Percentiles rank a stretch among this genome's conserved stretches.
Evolutionary conservation across 2,797 vertebrate genomes (phyloP).

Genomic region (Toxotes lorentzi): DNA sequence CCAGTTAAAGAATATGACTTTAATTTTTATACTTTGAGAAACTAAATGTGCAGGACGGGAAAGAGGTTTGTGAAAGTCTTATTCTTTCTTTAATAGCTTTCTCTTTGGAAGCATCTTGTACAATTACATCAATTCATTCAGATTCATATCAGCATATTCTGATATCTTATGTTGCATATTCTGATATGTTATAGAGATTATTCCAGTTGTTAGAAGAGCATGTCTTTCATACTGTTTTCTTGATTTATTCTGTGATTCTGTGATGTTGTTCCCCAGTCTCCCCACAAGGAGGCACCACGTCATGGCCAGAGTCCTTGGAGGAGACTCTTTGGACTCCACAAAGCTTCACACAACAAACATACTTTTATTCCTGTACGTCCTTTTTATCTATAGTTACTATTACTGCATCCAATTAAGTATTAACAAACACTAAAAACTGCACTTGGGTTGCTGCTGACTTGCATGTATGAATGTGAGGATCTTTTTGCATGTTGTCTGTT

Average conservation of each 20-base stretch:
- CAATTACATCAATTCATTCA: background rate
- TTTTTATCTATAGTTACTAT: background rate
- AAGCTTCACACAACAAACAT: conserved; percentile 75
- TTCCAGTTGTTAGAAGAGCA: background rate
- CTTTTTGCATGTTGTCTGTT: conserved; percentile 41
- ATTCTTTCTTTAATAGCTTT: background rate
- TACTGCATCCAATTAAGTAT: conserved; percentile 10
- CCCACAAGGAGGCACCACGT: conserved; percentile 75
- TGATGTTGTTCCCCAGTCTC: conserved; percentile 53
- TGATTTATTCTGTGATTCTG: background rate
- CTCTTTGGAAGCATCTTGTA: background rate
- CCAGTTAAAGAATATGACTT: background rate
- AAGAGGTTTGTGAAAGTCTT: background rate
- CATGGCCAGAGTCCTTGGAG: conserved; percentile 82
- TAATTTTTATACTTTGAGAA: conserved; percentile 1
- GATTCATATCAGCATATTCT: background rate
- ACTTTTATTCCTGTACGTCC: conserved; percentile 77
- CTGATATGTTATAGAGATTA: background rate
- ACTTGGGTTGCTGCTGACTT: background rate
- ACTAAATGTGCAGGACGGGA: background rate
- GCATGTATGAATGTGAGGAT: background rate
- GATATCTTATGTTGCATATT: background rate
- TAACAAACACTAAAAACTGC: conserved; percentile 49
- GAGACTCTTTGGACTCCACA: conserved; percentile 84
- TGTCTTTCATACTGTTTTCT: background rate